Conservation (phyloP, 92 coral and sea anemone species). For the Micromussa lordhowensis region DNA sequence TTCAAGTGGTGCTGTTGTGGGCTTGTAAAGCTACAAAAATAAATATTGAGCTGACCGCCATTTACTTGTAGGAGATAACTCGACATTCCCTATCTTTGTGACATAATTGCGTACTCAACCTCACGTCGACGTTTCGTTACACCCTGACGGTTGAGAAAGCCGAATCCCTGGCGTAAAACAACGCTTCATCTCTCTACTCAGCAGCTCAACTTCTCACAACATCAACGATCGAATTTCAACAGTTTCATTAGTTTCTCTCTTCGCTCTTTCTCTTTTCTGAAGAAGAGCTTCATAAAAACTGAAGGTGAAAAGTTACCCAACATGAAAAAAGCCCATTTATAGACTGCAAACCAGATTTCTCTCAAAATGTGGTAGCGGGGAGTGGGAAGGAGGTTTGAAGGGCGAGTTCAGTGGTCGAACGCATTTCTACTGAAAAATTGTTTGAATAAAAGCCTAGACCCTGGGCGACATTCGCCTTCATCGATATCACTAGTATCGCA, state of each 20-base stretch:
- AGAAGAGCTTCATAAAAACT: too few relatives aligned
- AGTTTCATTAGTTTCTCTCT: not conserved
- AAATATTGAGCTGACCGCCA: not conserved
- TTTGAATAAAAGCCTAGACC: not conserved
- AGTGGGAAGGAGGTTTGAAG: not conserved
- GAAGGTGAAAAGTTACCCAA: too few relatives aligned
- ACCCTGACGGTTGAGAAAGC: not conserved
- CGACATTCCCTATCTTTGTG: not conserved
- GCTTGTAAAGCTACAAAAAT: too few relatives aligned
- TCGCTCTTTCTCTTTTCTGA: not conserved
- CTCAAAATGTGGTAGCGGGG: not conserved
- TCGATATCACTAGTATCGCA: not conserved
- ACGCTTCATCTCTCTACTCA: not conserved
- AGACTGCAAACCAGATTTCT: not conserved
- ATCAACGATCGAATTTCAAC: not conserved
- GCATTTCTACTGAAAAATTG: not conserved
- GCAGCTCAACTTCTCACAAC: not conserved
- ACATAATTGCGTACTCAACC: too few relatives aligned
- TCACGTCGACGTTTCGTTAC: too few relatives aligned
- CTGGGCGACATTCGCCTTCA: not conserved
- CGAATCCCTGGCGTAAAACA: slow-evolving; percentile 29
- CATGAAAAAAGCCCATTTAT: not conserved
- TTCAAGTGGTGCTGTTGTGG: not conserved
- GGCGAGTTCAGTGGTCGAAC: not conserved
- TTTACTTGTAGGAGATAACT: too few relatives aligned